Percentiles rank a stretch among this genome's conserved stretches.
These are phyloP conservation scores for Artibeus lituratus DNA, from an alignment of 2,797 vertebrate genomes.

Conservation along the genomic window DNA sequence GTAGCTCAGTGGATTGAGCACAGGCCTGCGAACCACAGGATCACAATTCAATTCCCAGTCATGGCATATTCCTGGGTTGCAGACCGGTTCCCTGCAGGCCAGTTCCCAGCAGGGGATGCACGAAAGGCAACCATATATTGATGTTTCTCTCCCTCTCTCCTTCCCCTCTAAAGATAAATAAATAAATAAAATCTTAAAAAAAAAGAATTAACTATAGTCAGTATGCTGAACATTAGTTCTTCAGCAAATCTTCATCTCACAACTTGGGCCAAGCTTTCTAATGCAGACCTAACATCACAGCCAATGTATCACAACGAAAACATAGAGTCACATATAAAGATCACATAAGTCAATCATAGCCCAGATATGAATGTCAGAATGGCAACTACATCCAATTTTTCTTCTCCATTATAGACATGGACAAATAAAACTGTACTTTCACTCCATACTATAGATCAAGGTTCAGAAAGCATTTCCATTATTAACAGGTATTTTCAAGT, in stretches of 20 bases:
- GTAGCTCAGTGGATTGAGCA: too few species aligned
- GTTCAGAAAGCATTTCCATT: not conserved
- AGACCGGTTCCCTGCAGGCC: too few species aligned
- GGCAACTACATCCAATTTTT: not conserved
- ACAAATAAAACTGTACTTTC: not conserved
- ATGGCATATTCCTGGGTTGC: too few species aligned
- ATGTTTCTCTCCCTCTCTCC: too few species aligned
- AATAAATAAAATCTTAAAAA: too few species aligned
- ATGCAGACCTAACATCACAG: not conserved
- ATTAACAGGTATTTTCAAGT: slow-evolving; percentile 3
- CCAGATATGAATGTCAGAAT: not conserved
- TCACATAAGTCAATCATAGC: not conserved
- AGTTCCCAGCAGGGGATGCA: too few species aligned
- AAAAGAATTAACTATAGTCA: not conserved
- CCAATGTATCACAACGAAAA: not conserved
- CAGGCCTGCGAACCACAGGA: too few species aligned
- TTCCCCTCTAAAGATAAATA: too few species aligned
- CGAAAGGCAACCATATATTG: too few species aligned
- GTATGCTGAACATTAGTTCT: not conserved
- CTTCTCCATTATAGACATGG: not conserved
- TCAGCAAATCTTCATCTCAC: not conserved
- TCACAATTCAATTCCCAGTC: too few species aligned
- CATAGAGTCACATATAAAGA: not conserved
- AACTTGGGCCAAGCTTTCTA: not conserved
- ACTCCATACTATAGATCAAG: not conserved